Evolutionary conservation across 2,797 vertebrate species (phyloP).

Genomic region (Hippocampus kuda): DNA sequence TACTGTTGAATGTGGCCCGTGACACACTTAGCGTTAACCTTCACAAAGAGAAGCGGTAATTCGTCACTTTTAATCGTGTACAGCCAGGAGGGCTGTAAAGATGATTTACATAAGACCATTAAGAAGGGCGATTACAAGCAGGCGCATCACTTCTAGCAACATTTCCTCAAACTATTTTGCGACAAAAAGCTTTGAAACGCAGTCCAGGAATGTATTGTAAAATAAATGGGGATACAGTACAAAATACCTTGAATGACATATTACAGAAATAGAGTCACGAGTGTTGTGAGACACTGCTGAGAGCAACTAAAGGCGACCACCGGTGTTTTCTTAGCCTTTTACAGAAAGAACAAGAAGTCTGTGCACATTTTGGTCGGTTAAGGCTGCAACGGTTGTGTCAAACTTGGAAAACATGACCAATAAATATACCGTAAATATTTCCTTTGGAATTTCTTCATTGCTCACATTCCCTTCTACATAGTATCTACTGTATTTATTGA

Average conservation of each 20-base stretch:
- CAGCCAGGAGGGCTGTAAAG: neutral
- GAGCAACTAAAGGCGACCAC: neutral
- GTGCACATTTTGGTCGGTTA: too few species aligned
- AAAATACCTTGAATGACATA: neutral
- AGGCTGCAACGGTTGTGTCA: too few species aligned
- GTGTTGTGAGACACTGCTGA: neutral
- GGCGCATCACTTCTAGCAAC: conserved; percentile 2
- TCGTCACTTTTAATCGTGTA: neutral
- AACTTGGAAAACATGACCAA: too few species aligned
- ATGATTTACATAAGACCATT: conserved; percentile 28
- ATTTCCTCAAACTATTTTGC: neutral
- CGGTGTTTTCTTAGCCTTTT: too few species aligned
- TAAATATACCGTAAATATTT: too few species aligned
- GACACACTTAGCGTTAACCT: conserved; percentile 2
- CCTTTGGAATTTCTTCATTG: too few species aligned
- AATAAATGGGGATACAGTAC: neutral
- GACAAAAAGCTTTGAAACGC: neutral
- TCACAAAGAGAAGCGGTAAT: neutral
- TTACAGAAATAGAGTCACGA: neutral
- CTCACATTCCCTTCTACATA: too few species aligned
- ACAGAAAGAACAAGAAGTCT: too few species aligned
- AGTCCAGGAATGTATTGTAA: neutral
- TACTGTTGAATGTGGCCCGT: neutral
- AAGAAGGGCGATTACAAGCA: conserved; percentile 19
- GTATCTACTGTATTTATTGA: too few species aligned